These are phyloP conservation scores for Sinocyclocheilus anophthalmus DNA, from an alignment of 2,113 vertebrate species.

Conservation along the genomic window DNA sequence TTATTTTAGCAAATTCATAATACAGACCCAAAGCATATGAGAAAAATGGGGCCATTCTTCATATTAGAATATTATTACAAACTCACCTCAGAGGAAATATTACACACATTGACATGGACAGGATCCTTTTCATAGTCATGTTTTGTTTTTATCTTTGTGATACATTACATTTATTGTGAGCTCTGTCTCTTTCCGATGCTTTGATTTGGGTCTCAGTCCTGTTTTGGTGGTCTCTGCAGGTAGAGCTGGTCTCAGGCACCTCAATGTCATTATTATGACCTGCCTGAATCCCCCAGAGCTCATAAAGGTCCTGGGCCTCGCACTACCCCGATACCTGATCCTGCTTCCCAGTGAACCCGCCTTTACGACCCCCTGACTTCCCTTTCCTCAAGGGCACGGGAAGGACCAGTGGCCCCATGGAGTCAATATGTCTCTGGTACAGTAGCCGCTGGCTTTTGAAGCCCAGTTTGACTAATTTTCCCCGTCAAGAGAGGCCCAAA, in stretches of 20 bases:
- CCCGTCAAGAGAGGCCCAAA: slow-evolving; percentile 26
- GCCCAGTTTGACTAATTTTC: slow-evolving; percentile 30
- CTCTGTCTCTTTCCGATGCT: slow-evolving; percentile 9
- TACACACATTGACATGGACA: neutral
- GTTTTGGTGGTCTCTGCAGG: slow-evolving; percentile 33
- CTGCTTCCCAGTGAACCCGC: slow-evolving; percentile 47
- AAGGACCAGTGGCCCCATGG: neutral
- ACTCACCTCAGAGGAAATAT: slow-evolving; percentile 18
- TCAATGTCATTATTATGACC: slow-evolving; percentile 49
- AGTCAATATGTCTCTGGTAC: slow-evolving; percentile 31
- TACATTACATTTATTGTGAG: slow-evolving; percentile 41
- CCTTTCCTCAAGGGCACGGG: slow-evolving; percentile 44
- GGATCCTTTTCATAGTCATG: slow-evolving; percentile 1
- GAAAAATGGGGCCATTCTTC: slow-evolving; percentile 20
- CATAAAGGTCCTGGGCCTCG: slow-evolving; percentile 52
- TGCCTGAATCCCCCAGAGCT: slow-evolving; percentile 40
- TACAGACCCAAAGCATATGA: neutral
- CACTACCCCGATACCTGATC: slow-evolving; percentile 56
- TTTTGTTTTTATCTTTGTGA: slow-evolving; percentile 44
- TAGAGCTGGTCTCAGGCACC: slow-evolving; percentile 14
- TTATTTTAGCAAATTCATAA: neutral
- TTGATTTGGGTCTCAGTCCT: slow-evolving; percentile 9
- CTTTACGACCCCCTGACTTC: slow-evolving; percentile 44
- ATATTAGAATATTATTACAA: slow-evolving; percentile 40
- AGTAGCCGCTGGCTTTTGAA: slow-evolving; percentile 43